phyloP scores from a whole-genome alignment of 2,113 vertebrate genomes.

The Tiliqua scincoides region DNA sequence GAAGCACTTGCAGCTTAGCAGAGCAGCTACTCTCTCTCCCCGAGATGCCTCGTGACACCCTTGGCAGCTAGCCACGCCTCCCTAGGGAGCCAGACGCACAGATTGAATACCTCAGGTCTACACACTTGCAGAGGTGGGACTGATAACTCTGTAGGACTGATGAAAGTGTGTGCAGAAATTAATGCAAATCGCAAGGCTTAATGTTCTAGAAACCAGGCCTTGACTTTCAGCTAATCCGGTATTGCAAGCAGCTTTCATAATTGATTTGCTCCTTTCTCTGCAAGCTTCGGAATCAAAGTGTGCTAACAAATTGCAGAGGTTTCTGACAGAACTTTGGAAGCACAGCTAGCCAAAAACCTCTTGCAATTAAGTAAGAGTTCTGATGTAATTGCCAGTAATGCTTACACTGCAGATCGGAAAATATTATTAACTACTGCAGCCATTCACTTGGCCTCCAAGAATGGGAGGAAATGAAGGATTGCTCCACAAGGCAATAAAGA shows the following conservation, averaged over 20 bases:
- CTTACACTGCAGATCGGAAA: constrained; percentile 29
- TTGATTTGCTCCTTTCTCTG: not conserved
- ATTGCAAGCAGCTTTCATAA: not conserved
- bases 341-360: not conserved
- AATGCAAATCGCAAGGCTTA: not conserved
- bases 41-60: too few species aligned
- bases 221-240: not conserved
- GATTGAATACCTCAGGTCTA: too few species aligned
- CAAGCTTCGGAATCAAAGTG: constrained; percentile 1
- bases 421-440: not conserved
- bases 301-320: constrained; percentile 18
- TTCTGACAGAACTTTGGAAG: constrained; percentile 29
- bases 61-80: too few species aligned
- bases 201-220: not conserved
- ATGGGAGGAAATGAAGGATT: not conserved
- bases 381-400: not conserved
- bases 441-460: not conserved
- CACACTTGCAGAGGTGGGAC: not conserved
- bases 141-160: not conserved
- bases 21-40: too few species aligned
- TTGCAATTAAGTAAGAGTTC: not conserved
- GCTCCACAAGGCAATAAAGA: not conserved
- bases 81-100: too few species aligned
- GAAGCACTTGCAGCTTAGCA: too few species aligned
- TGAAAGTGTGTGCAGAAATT: not conserved